These are phyloP conservation scores for Neuroscelio doddi DNA, from an alignment of 2,888 invertebrate genomes.

Conservation along the genomic window DNA sequence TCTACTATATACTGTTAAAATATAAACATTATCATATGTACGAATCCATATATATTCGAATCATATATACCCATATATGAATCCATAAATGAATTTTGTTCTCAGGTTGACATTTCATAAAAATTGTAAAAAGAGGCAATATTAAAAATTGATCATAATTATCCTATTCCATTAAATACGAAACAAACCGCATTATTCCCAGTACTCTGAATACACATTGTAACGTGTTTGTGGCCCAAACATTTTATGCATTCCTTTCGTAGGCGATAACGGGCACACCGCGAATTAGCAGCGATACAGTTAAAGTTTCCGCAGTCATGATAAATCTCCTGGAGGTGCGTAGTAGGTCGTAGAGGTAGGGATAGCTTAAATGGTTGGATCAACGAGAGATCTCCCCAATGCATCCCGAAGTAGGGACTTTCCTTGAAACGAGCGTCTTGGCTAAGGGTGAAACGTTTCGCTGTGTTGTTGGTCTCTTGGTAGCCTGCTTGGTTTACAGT, in stretches of 20 bases:
- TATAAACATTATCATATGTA: constrained; percentile 17
- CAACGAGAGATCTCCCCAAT: constrained; percentile 48
- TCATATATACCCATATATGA: too few relatives aligned
- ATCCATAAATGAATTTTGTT: too few relatives aligned
- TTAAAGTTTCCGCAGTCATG: constrained; percentile 61
- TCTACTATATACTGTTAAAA: not conserved
- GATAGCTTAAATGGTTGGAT: constrained; percentile 47
- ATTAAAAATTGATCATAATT: too few relatives aligned
- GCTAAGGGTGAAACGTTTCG: constrained; percentile 51
- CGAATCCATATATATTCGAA: too few relatives aligned
- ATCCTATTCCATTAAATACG: too few relatives aligned
- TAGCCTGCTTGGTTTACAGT: constrained; percentile 37
- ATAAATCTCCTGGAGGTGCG: constrained; percentile 59
- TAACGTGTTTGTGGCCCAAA: constrained; percentile 30
- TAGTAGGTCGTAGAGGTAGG: constrained; percentile 16
- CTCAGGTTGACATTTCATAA: too few relatives aligned
- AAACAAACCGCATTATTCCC: too few relatives aligned
- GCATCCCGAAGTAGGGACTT: constrained; percentile 37
- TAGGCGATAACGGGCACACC: constrained; percentile 30
- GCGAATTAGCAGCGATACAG: constrained; percentile 48
- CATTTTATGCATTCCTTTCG: constrained; percentile 42
- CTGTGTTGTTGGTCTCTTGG: constrained; percentile 50
- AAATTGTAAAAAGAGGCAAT: too few relatives aligned
- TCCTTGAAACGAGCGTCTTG: constrained; percentile 30
- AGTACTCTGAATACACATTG: constrained; percentile 26